Percentiles rank a stretch among this genome's conserved stretches.
These are phyloP conservation scores for Incurvaria masculella DNA, from an alignment of 2,888 invertebrate species.

Conservation along the genomic window DNA sequence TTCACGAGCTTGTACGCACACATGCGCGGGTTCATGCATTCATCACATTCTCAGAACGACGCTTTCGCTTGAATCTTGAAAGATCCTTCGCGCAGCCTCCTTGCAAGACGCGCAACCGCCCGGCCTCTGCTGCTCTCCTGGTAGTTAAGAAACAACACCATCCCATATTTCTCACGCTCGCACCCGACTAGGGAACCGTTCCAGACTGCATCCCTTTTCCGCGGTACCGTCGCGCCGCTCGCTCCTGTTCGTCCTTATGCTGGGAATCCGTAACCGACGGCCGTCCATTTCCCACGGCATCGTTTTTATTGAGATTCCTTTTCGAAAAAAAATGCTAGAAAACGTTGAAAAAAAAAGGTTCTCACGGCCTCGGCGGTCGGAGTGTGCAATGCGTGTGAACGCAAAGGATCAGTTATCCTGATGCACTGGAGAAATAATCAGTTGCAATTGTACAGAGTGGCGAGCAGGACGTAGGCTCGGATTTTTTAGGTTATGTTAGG, in stretches of 20 bases:
- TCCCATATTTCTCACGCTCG: constrained; percentile 53
- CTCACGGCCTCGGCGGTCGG: too few species aligned
- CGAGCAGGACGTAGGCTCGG: too few species aligned
- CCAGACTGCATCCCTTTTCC: constrained; percentile 27
- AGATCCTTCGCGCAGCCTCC: background rate
- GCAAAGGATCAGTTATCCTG: too few species aligned
- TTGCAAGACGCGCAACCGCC: constrained; percentile 15
- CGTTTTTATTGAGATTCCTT: background rate
- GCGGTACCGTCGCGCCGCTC: constrained; percentile 31
- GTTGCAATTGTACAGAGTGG: too few species aligned
- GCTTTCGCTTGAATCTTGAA: too few species aligned
- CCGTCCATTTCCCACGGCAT: background rate
- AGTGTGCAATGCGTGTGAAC: background rate
- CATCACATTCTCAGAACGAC: too few species aligned
- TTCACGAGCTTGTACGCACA: too few species aligned
- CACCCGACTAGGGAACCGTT: constrained; percentile 31
- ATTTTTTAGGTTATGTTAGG: too few species aligned
- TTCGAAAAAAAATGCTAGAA: background rate
- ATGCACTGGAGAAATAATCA: too few species aligned
- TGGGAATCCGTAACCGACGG: constrained; percentile 20
- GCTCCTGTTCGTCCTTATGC: constrained; percentile 23
- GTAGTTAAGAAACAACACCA: constrained; percentile 37
- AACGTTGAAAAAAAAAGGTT: background rate
- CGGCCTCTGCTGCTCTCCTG: constrained; percentile 29
- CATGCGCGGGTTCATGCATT: too few species aligned